These are phyloP conservation scores for Brachypodius melanocephalos DNA, from an alignment of 2,113 vertebrate genomes.

Conservation along the genomic window DNA sequence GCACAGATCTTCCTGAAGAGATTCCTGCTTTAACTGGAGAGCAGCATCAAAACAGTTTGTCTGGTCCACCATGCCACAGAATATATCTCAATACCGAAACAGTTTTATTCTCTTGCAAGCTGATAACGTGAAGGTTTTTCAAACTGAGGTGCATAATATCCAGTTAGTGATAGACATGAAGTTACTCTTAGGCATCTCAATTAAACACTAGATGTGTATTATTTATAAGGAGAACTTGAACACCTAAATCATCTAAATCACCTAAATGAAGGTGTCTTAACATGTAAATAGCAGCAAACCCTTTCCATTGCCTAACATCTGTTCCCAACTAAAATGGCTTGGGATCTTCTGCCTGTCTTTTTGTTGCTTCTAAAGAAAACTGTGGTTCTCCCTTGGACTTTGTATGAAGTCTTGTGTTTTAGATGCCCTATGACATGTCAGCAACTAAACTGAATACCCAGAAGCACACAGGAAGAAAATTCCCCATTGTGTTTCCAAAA, in stretches of 20 bases:
- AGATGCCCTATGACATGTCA: background rate
- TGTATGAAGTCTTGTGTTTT: background rate
- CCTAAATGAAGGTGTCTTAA: background rate
- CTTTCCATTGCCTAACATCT: background rate
- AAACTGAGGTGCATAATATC: background rate
- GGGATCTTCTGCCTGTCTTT: background rate
- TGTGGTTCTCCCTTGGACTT: background rate
- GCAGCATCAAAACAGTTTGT: background rate
- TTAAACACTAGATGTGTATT: background rate
- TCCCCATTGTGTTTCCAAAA: background rate
- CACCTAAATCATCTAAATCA: background rate
- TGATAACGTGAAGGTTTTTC: background rate
- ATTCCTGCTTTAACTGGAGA: background rate
- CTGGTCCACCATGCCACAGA: background rate
- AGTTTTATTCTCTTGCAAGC: background rate
- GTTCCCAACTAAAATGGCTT: background rate
- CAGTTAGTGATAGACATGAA: background rate
- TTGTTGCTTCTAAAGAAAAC: background rate
- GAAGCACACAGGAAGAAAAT: background rate
- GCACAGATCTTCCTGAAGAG: background rate
- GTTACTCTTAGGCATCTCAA: background rate
- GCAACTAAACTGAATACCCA: background rate
- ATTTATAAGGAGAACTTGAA: background rate
- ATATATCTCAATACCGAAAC: background rate
- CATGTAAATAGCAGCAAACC: background rate